Base-by-base conservation (phyloP, 2,888 invertebrate species). In the Cantharis flavilabris region DNA sequence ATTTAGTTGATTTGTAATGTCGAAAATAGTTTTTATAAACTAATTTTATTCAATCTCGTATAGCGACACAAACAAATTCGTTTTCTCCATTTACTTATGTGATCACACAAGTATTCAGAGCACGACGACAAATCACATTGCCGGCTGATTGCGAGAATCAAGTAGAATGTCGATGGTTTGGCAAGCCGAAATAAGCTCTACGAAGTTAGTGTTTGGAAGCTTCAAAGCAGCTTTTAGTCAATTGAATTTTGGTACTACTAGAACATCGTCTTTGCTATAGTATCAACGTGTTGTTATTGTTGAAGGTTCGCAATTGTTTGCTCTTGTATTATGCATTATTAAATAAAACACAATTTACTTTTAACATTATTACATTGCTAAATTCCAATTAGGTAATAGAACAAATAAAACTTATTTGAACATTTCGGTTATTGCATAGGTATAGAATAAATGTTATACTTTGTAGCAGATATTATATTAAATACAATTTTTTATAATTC, bases 11-110 rank as follows among this genome's bases (percentile, higher is more conserved):
- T 49, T 49, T 49, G 49, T n/a, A 49, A 49, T n/a, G n/a, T 7
- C n/a, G 49, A 49, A 49, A 49, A 49, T 49, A 49, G 49, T 49
- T 49, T 49, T 49, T n/a, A 49, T n/a, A 84, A 85, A 81, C 76
- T 80, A 83, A 84, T 86, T 84, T 81, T 77, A 81, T 80, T 74
- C 74, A 80, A 82, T 79, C 76, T 81, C 82, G 81, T 81, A 79
- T 82, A 84, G 83, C 84, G 84, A 84, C 83, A 84, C 85, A 84
- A 84, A 85, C 84, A 86, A 86, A 86, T 86, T 84, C 84, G 84
- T 84, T 86, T 86, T 84, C 84, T 84, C 83, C 83, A 85, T 84
- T 85, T 84, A 84, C 82, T 85, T 84, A 84, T 82, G 82, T 82
- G 83, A 84, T 83, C 83, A 82, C 80, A 81, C 80, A 81, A 81